A percentile compares a stretch with the other conserved stretches of the same genome.
Conservation (phyloP, 2,113 vertebrate species). For the Shinisaurus crocodilurus region DNA sequence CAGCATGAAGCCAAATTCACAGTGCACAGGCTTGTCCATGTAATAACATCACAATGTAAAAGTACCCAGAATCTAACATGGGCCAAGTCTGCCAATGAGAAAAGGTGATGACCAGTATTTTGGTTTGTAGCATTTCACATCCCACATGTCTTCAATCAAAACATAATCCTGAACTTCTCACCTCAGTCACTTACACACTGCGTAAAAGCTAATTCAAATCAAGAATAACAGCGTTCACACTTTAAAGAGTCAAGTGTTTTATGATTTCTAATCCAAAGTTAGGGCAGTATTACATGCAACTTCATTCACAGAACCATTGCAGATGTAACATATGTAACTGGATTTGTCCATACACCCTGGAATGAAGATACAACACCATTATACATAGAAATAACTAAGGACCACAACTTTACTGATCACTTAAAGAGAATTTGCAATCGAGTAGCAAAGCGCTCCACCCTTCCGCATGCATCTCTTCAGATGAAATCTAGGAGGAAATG, state of each 20-base stretch:
- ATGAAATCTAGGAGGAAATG: background rate
- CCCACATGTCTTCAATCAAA: background rate
- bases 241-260: conserved; percentile 10
- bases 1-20: conserved; percentile 41
- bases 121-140: background rate
- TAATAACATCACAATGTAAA: conserved; percentile 22
- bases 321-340: background rate
- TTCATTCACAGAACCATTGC: background rate
- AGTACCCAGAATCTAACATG: background rate
- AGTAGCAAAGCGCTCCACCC: background rate
- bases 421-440: background rate
- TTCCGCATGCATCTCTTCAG: background rate
- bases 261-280: background rate
- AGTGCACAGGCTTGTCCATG: conserved; percentile 29
- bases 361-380: background rate
- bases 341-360: background rate
- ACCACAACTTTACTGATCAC: background rate
- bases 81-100: conserved; percentile 30
- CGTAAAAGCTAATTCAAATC: conserved; percentile 7
- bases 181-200: background rate
- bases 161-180: background rate
- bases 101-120: conserved; percentile 36
- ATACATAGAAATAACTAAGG: background rate
- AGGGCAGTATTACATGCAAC: background rate
- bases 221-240: background rate